A percentile compares a stretch with the other conserved stretches of the same genome.
Conservation (phyloP, 2,797 vertebrate species). For the Melanotaenia nigrans region DNA sequence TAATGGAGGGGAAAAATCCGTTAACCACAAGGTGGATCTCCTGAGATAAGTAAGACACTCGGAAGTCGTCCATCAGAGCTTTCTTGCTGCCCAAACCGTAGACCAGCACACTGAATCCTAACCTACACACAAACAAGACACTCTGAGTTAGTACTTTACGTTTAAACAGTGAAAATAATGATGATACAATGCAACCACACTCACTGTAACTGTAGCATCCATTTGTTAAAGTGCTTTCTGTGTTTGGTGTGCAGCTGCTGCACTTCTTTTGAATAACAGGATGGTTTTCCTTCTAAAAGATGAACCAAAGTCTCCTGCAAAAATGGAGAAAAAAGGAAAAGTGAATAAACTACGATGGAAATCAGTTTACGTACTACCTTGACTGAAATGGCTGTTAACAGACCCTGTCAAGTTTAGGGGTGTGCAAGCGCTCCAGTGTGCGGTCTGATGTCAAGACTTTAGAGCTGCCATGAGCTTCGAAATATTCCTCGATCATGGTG, state of each 20-base stretch:
- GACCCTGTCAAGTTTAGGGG: conserved; percentile 91
- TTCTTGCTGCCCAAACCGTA: conserved; percentile 97
- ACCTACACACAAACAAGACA: conserved; percentile 70
- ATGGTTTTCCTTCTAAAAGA: conserved; percentile 85
- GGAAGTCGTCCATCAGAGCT: conserved; percentile 92
- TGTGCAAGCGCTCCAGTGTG: conserved; percentile 90
- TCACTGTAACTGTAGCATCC: conserved; percentile 96
- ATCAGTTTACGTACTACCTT: not conserved
- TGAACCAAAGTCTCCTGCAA: conserved; percentile 86
- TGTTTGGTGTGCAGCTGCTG: conserved; percentile 86
- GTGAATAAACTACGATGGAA: not conserved
- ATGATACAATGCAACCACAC: conserved; percentile 6
- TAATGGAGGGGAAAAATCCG: conserved; percentile 97
- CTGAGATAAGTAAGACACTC: conserved; percentile 84
- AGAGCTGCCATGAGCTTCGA: conserved; percentile 96
- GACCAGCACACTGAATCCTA: conserved; percentile 93
- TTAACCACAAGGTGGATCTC: conserved; percentile 93
- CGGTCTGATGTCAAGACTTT: conserved; percentile 95
- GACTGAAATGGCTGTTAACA: conserved; percentile 34
- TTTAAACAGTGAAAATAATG: not conserved
- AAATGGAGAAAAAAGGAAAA: not conserved
- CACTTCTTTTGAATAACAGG: conserved; percentile 88
- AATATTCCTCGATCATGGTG: conserved; percentile 93
- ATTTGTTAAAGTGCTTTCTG: conserved; percentile 89
- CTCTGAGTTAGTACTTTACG: not conserved